Conservation (phyloP, 2,113 vertebrate species). For the Cynocephalus volans region DNA sequence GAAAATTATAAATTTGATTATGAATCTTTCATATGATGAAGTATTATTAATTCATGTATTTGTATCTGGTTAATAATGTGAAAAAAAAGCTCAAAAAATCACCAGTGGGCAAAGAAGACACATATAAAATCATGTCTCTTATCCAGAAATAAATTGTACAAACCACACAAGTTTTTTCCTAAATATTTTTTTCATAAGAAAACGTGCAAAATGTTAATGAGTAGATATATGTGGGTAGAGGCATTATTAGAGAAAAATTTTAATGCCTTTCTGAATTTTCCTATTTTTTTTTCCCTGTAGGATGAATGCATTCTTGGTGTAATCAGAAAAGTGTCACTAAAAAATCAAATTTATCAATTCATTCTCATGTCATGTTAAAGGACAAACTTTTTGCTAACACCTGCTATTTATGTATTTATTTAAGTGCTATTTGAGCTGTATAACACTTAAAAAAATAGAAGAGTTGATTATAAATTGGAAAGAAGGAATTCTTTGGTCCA, state of each 20-base stretch:
- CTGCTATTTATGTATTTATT: not conserved
- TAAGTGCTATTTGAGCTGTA: not conserved
- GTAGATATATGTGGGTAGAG: fast-evolving
- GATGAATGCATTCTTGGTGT: not conserved
- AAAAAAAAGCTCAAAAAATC: not conserved
- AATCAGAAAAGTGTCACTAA: not conserved
- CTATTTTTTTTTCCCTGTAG: not conserved
- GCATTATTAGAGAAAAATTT: not conserved
- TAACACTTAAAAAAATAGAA: not conserved
- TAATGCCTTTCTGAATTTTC: not conserved
- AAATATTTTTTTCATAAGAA: not conserved
- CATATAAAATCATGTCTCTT: not conserved
- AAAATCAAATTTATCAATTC: not conserved
- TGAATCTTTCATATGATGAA: not conserved
- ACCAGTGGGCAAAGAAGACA: not conserved
- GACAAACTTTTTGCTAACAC: not conserved
- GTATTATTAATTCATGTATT: not conserved
- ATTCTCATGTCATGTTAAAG: not conserved
- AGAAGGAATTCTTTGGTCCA: not conserved
- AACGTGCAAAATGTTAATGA: not conserved
- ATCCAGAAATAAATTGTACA: not conserved
- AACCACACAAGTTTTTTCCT: not conserved
- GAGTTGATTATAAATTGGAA: not conserved
- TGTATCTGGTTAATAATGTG: not conserved
- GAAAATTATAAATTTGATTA: not conserved